Percentiles rank a stretch among this genome's conserved stretches.
These are phyloP conservation scores for Syngnathus acus DNA, from an alignment of 2,797 vertebrate genomes.

Conservation along the genomic window DNA sequence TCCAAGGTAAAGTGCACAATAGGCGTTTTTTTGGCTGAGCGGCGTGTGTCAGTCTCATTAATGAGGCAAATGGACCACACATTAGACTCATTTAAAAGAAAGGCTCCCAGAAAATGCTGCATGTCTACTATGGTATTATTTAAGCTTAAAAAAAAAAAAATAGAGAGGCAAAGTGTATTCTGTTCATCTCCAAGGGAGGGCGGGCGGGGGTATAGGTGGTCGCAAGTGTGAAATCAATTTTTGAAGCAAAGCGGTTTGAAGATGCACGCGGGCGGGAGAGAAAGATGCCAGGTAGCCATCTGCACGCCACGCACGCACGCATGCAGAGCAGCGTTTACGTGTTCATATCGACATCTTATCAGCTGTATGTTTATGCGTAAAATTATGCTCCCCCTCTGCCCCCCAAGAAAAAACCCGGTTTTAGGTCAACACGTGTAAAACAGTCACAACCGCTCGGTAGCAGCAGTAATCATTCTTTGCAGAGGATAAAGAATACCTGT, in stretches of 20 bases:
- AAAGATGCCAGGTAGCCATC: constrained; percentile 34
- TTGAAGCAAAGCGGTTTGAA: constrained; percentile 27
- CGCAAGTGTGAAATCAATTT: constrained; percentile 47
- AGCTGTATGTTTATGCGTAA: constrained; percentile 23
- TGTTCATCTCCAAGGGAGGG: constrained; percentile 40
- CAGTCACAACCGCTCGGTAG: too few species aligned
- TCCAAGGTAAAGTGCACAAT: constrained; percentile 60
- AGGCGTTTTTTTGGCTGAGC: constrained; percentile 53
- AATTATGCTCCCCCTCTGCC: constrained; percentile 11
- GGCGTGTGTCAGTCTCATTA: constrained; percentile 58
- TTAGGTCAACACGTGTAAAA: constrained; percentile 22
- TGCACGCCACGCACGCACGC: constrained; percentile 17
- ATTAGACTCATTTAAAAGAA: constrained; percentile 49
- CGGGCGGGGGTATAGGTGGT: constrained; percentile 5
- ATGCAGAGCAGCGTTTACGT: constrained; percentile 9
- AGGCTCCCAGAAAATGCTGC: constrained; percentile 36
- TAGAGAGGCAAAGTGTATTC: constrained; percentile 38
- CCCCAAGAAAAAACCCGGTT: constrained; percentile 20
- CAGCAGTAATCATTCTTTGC: too few species aligned
- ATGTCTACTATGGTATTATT: constrained; percentile 33
- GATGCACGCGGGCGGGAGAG: constrained; percentile 24
- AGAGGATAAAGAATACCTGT: too few species aligned
- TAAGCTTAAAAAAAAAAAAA: constrained; percentile 15
- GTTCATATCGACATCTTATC: constrained; percentile 31
- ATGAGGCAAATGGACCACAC: constrained; percentile 65